These are phyloP conservation scores for Agonopterix alstromeriana DNA, from an alignment of 2,888 invertebrate species.

Conservation along the genomic window DNA sequence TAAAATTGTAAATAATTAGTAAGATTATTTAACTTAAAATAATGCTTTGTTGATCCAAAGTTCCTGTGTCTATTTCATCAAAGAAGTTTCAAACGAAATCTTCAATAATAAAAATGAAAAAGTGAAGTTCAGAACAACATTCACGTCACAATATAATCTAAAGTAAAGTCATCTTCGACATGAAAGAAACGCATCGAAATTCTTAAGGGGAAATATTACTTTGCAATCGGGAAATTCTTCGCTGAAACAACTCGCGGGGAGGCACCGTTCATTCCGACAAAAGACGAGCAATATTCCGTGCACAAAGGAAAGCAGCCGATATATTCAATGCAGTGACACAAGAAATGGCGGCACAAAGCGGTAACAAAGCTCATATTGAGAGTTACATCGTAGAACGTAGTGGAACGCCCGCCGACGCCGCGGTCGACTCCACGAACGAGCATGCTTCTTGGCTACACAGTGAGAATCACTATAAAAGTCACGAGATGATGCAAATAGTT, in stretches of 20 bases:
- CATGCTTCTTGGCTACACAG: no score
- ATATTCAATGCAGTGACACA: slow-evolving; percentile 77
- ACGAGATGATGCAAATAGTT: no score
- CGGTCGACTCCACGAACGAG: no score
- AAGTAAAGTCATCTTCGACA: slow-evolving; percentile 70
- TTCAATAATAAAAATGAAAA: slow-evolving; percentile 39
- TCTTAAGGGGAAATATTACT: slow-evolving; percentile 76
- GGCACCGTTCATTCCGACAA: slow-evolving; percentile 74
- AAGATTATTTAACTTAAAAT: no score
- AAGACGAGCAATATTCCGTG: slow-evolving; percentile 74
- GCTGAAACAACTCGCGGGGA: slow-evolving; percentile 72
- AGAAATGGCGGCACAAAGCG: slow-evolving; percentile 71
- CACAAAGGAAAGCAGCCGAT: slow-evolving; percentile 74
- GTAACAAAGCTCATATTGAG: slow-evolving; percentile 73
- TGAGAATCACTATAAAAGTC: no score
- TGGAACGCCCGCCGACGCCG: not conserved
- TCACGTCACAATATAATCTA: slow-evolving; percentile 61
- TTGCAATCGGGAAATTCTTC: slow-evolving; percentile 74
- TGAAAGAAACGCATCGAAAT: slow-evolving; percentile 73
- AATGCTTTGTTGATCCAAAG: no score
- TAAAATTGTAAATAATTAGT: no score
- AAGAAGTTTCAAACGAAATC: not conserved
- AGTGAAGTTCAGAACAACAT: slow-evolving; percentile 49
- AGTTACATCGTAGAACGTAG: slow-evolving; percentile 43
- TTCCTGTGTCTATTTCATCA: not conserved